Evolutionary conservation across 1,140 invertebrate species (phyloP), one percentile per base, ranked within the genome.

Genomic region (Anoplophora glabripennis): DNA sequence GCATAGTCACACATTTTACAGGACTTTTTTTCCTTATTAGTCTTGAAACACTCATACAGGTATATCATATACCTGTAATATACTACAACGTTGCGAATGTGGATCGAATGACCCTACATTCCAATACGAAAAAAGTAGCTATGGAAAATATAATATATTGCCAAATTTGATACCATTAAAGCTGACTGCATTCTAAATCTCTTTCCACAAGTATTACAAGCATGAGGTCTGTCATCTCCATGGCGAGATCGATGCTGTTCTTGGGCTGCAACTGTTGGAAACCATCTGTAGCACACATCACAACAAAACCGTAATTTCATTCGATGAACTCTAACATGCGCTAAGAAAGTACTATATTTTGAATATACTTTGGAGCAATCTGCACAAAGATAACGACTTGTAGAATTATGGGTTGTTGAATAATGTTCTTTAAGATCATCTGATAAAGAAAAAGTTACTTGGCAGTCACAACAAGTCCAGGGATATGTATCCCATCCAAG

Each of bases 301-400:
- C 82, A 83, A 53, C 73, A 79, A 52, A 78, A 84, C 66, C 80
- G 81, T 11, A 80, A 73, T 53, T 78, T 78, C 21, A 76, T 75
- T 59, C 78, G 76, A 65, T 84, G 83, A 36, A 59, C 71, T 61
- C 79, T 80, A 0, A 82, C 79, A 61, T 83, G 81, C 1, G 77
- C 78, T n/a, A 83, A 67, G 61, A 83, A 83, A 28, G 79, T 80
- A 61, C 79, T 79, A 69, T 83, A 84, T 63, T 83, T 81, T 47
- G 78, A 77, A 60, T 82, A 84, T 11, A 83, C 76, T 74, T 84
- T 84, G 35, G 77, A 78, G 57, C 83, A 84, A 61, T 82, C 77
- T 15, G 79, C 77, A 66, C 83, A 84, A 68, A 80, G 78, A 63
- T 80, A 84, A 59, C 79, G 78, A 2, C 80, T 72, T 38, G 75